Base-by-base conservation (phyloP, 2,888 invertebrate species). In the Lottia scabra region DNA sequence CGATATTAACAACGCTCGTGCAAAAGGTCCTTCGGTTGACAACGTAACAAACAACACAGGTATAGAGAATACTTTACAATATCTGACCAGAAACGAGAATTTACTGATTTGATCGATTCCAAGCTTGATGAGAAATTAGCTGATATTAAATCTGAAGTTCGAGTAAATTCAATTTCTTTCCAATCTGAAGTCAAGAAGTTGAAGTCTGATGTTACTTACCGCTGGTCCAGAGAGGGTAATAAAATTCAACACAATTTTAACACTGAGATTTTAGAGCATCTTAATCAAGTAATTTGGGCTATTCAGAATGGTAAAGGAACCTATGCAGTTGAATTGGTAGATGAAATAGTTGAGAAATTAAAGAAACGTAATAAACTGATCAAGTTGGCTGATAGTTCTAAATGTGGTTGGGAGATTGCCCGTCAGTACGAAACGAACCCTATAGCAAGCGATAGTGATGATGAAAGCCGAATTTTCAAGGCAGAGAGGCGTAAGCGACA, bases 351-450 rank as follows among this genome's bases (percentile, higher is more conserved):
- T 16, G 76, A 75, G 1, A 76, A 71, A 63, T 5, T 75, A 0
- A 64, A 77, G 13, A 65, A 75, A 26, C 48, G 69, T 8, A 75
- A 75, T 13, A 76, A 77, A 62, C 46, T 73, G 8, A 75, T 76
- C 38, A 66, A 70, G 1, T 70, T 75, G 13, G 78, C 78, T 0
- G 76, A 78, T 27, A 69, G 72, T 0, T 75, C 72, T 2, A 69
- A 74, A 5, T 70, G 71, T 1, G 73, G 76, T 6, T 77, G 72
- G 78, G 74, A 78, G 10, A 76, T 75, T 0, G 75, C 72, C 2
- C 45, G 62, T 2, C 70, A 75, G 26, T 78, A 79, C 63, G 62
- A 71, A 30, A 3, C 65, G 0, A 72, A 76, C 19, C 75, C 74
- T 6, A 4, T 48, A n/a, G 48, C 30, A 30, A 30, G n/a, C 30